Base-by-base conservation (phyloP, 2,797 vertebrate genomes). In the Notolepis coatsorum region DNA sequence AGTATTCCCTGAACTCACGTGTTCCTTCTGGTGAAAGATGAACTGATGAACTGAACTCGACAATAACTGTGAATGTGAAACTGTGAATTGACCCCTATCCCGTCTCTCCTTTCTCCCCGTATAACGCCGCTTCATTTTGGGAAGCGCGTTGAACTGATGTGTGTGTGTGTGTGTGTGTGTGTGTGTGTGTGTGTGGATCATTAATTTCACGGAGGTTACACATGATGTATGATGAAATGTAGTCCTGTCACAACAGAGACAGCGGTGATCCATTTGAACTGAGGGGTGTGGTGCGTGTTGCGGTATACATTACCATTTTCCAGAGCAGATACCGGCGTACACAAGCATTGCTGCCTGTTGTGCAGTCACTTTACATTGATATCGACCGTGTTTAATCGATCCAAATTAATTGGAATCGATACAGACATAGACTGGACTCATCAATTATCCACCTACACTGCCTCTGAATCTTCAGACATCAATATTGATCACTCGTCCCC, bases 61-160 rank as follows among this genome's bases (percentile, higher is more conserved):
- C 24, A 56, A 1, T 54, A 50, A 81, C 81, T 77, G 57, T 79
- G 75, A 82, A 63, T 37, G 75, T 43, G 21, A 83, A 77, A 76
- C 84, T 86, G 82, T 87, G 82, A 84, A 82, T 57, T 57, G 50
- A 45, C n/a, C n/a, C n/a, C n/a, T n/a, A n/a, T n/a, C n/a, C n/a
- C n/a, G n/a, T n/a, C n/a, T n/a, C n/a, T n/a, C n/a, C n/a, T n/a
- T n/a, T n/a, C n/a, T n/a, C n/a, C n/a, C n/a, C n/a, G n/a, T n/a
- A n/a, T n/a, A n/a, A n/a, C 21, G 30, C n/a, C 20, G 52, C 21
- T 21, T 71, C 65, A 8, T 54, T 71, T 64, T 59, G 30, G 61
- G 41, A 73, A 52, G 51, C 35, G 55, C 43, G 56, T 61, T 63
- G 8, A 63, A 68, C 56, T n/a, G n/a, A n/a, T n/a, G n/a, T n/a